Evolutionary conservation across 2,113 vertebrate genomes (phyloP).

Genomic region (Tricholaema leucomelas): DNA sequence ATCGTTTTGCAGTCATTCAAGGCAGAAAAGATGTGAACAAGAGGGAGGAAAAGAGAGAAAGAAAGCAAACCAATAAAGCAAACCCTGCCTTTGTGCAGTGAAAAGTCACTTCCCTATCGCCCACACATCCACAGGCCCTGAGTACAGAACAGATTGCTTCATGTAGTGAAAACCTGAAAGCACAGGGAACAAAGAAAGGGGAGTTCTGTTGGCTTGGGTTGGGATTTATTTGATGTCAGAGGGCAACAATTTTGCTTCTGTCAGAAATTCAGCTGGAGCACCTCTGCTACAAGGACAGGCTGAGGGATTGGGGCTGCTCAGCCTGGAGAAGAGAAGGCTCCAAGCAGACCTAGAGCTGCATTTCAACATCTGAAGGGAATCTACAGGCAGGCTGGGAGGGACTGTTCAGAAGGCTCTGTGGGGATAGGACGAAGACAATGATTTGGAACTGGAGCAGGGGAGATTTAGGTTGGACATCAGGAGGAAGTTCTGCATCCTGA

Average conservation of each 20-base stretch:
- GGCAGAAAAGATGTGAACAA: neutral
- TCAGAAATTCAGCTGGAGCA: neutral
- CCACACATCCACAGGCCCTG: neutral
- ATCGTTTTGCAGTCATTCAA: neutral
- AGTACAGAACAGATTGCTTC: neutral
- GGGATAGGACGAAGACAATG: too few relatives aligned
- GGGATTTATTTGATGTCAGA: neutral
- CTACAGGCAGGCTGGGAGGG: too few relatives aligned
- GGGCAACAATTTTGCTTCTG: neutral
- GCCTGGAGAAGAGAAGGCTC: too few relatives aligned
- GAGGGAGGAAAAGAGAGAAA: neutral
- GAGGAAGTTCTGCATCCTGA: too few relatives aligned
- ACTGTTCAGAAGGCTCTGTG: too few relatives aligned
- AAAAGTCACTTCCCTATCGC: neutral
- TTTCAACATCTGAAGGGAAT: too few relatives aligned
- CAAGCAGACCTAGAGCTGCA: too few relatives aligned
- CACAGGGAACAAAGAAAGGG: neutral
- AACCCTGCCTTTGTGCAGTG: neutral
- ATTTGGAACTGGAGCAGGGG: too few relatives aligned
- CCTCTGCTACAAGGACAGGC: too few relatives aligned
- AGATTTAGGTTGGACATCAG: too few relatives aligned
- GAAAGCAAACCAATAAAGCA: neutral
- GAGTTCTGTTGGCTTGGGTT: neutral
- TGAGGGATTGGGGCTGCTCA: too few relatives aligned
- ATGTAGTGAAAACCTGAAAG: neutral